These are phyloP conservation scores for Dryas iulia DNA, from an alignment of 1,140 invertebrate genomes.

Conservation along the genomic window DNA sequence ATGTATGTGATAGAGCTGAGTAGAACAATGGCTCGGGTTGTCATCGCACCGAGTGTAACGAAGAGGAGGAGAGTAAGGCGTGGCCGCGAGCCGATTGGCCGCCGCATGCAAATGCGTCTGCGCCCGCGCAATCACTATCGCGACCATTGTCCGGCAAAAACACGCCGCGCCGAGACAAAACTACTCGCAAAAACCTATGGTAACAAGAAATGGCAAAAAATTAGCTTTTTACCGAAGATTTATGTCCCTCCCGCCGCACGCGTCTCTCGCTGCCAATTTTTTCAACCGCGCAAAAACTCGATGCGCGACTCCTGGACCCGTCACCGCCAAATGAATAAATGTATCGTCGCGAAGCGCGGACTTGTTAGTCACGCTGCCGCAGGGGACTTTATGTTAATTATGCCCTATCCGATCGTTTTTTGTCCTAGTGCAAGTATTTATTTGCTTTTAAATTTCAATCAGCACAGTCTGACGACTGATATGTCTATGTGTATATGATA, in stretches of 20 bases:
- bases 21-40: constrained; percentile 21
- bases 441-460: neutral
- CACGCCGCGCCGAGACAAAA: constrained; percentile 51
- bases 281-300: constrained; percentile 33
- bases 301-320: constrained; percentile 23
- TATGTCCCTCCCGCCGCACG: constrained; percentile 45
- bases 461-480: neutral
- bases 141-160: constrained; percentile 59
- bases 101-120: constrained; percentile 66
- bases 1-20: constrained; percentile 7
- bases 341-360: constrained; percentile 12
- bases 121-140: constrained; percentile 58
- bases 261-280: constrained; percentile 25
- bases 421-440: neutral
- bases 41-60: constrained; percentile 11
- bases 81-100: constrained; percentile 59
- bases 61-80: constrained; percentile 39
- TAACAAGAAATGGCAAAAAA: constrained; percentile 73
- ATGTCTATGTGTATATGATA: too few species aligned
- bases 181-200: constrained; percentile 56
- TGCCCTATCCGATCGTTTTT: neutral
- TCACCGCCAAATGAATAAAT: constrained; percentile 24
- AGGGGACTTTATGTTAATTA: neutral
- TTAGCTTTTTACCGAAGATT: constrained; percentile 64
- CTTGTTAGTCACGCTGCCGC: constrained; percentile 13